Conservation (phyloP, 2,888 invertebrate species). For the Pardosa pseudoannulata region DNA sequence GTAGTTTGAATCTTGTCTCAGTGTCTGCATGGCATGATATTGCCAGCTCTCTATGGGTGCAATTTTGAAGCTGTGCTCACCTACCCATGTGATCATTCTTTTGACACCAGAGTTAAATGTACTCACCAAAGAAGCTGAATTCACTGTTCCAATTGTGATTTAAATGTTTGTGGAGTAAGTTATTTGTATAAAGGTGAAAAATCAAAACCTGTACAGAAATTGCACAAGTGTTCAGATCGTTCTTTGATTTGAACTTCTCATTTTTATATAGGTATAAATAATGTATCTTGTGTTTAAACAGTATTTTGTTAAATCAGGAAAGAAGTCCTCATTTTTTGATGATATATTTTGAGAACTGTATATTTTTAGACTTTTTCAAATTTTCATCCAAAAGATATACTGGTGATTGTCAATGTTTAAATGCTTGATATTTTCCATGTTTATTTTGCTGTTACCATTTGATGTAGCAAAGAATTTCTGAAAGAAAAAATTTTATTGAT, state of each 20-base stretch:
- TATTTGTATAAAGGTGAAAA: slow-evolving; percentile 56
- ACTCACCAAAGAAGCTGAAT: slow-evolving; percentile 62
- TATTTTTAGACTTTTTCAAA: slow-evolving; percentile 27
- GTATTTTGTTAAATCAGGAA: slow-evolving; percentile 26
- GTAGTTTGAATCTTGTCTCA: not conserved
- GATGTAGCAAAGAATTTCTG: too few relatives aligned
- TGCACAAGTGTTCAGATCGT: slow-evolving; percentile 35
- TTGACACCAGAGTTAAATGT: slow-evolving; percentile 30
- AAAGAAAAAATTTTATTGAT: too few relatives aligned
- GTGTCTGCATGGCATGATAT: not conserved
- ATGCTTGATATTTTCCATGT: slow-evolving; percentile 8
- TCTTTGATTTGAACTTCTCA: slow-evolving; percentile 29
- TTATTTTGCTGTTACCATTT: not conserved
- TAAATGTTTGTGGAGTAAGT: slow-evolving; percentile 64
- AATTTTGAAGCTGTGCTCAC: slow-evolving; percentile 26
- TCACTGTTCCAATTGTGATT: slow-evolving; percentile 56
- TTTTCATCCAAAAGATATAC: not conserved
- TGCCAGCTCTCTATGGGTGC: slow-evolving; percentile 26
- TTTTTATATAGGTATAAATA: slow-evolving; percentile 26
- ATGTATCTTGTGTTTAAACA: slow-evolving; percentile 10
- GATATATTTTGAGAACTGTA: slow-evolving; percentile 32
- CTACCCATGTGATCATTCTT: slow-evolving; percentile 3
- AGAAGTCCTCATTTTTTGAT: slow-evolving; percentile 25
- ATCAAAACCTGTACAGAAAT: slow-evolving; percentile 46
- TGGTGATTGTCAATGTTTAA: slow-evolving; percentile 4